These are phyloP conservation scores for Thereva unica DNA, from an alignment of 2,888 invertebrate species.

Conservation along the genomic window DNA sequence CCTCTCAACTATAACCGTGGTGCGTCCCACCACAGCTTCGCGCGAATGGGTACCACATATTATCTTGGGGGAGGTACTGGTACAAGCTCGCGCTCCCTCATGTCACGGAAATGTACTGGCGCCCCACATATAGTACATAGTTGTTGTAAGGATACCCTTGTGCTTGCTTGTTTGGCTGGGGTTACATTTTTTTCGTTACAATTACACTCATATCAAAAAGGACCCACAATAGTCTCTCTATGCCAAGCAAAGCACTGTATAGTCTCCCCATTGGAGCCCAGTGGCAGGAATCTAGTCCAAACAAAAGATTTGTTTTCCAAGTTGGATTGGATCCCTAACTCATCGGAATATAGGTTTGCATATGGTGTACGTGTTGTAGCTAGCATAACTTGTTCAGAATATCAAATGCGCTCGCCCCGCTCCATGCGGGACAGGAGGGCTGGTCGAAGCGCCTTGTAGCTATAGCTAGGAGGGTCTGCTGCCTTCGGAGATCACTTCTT, in stretches of 20 bases:
- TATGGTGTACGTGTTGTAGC: constrained; percentile 26
- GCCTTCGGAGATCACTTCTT: not conserved
- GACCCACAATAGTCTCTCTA: no score
- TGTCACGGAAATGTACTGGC: constrained; percentile 25
- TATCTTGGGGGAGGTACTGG: constrained; percentile 10
- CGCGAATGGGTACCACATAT: no score
- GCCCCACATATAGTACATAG: not conserved
- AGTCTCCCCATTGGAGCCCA: no score
- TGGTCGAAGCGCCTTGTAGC: no score
- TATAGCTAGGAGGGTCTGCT: no score
- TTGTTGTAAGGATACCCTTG: not conserved
- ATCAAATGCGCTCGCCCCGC: constrained; percentile 17
- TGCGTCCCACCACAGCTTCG: no score
- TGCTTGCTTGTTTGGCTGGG: constrained; percentile 3
- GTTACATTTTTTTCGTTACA: no score
- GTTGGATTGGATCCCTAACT: constrained; percentile 31
- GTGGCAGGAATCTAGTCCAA: constrained; percentile 21
- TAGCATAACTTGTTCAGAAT: constrained; percentile 11
- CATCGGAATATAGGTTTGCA: constrained; percentile 24
- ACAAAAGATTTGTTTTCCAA: constrained; percentile 33
- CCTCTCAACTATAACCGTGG: no score
- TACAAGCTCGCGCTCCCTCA: not conserved
- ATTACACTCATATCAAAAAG: no score
- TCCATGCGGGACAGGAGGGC: not conserved
- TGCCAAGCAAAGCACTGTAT: no score